Base-by-base conservation (phyloP, 2,113 vertebrate genomes). In the Peromyscus californicus region DNA sequence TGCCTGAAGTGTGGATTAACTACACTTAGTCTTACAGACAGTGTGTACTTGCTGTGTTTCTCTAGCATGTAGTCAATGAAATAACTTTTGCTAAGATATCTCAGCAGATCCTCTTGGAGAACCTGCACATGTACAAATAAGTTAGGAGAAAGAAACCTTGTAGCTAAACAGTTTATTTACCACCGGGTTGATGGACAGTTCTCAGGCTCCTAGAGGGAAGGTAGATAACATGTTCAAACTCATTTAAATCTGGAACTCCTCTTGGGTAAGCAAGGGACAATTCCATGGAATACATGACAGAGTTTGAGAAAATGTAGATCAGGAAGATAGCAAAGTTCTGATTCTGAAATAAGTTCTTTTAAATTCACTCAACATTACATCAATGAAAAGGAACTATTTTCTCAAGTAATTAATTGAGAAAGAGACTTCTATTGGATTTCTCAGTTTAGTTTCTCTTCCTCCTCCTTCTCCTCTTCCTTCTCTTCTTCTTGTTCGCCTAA, bases 291-390 rank as follows among this genome's bases (percentile, higher is more conserved):
- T 17, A 59, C 24, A 74, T 59, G 4, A 80, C 12, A 63, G 45
- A 88, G 51, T n/a, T 48, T 88, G 75, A 33, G 69, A 67, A 80
- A 93, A 84, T 88, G 45, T 39, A 31, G 3, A 48, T 22, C 26
- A 10, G 24, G 8, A 65, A 93, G 91, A 75, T 67, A 4, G 24
- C 10, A 63, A 92, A 75, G 45, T 59, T 78, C 22, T 57, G 8
- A 82, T 97, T 89, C 61, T 88, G 31, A 92, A 87, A 91, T 94
- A 76, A 61, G n/a, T 79, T 93, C 13, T 63, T 93, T 87, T 90
- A 93, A 95, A 76, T 89, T 87, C 31, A 51, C 22, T 78, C 33
- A 74, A 90, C 79, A 13, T 4, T 42, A 94, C 59, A 16, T 82
- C 31, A 88, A 93, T 33, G 59, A 61, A 93, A 57, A 67, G 22